These are phyloP conservation scores for Aphelenchoides bicaudatus DNA, from an alignment of 2,888 invertebrate genomes.

Conservation along the genomic window DNA sequence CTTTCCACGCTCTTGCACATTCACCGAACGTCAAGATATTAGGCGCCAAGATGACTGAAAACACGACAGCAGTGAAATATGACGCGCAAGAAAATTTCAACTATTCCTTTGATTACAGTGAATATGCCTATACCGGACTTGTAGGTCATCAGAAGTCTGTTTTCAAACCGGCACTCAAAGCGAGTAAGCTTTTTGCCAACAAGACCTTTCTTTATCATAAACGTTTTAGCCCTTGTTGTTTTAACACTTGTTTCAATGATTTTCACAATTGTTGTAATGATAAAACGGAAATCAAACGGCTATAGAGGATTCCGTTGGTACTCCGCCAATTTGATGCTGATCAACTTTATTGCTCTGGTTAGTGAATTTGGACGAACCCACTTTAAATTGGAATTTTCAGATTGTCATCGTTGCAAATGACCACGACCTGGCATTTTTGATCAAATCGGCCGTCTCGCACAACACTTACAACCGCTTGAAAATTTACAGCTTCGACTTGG, in stretches of 20 bases:
- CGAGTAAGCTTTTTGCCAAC: background rate
- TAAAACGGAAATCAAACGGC: background rate
- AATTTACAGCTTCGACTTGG: background rate
- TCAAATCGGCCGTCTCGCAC: background rate
- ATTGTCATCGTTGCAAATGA: background rate
- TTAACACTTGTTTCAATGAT: background rate
- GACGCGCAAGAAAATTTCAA: background rate
- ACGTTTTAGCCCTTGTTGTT: background rate
- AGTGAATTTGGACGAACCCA: background rate
- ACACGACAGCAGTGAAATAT: conserved; percentile 2
- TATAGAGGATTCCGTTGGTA: background rate
- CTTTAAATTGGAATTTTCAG: too few relatives aligned
- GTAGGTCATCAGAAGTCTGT: background rate
- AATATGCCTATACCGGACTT: conserved; percentile 5
- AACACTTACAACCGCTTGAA: background rate
- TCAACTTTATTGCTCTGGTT: background rate
- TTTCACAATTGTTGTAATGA: background rate
- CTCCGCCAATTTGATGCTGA: background rate
- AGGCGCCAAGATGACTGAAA: background rate
- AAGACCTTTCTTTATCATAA: too few relatives aligned
- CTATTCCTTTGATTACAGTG: conserved; percentile 18
- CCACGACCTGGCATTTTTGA: background rate
- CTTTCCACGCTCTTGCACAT: too few relatives aligned
- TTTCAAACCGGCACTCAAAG: background rate
- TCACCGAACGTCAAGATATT: too few relatives aligned